These are phyloP conservation scores for Fistularia tabacaria DNA, from an alignment of 2,797 vertebrate genomes.

Conservation along the genomic window DNA sequence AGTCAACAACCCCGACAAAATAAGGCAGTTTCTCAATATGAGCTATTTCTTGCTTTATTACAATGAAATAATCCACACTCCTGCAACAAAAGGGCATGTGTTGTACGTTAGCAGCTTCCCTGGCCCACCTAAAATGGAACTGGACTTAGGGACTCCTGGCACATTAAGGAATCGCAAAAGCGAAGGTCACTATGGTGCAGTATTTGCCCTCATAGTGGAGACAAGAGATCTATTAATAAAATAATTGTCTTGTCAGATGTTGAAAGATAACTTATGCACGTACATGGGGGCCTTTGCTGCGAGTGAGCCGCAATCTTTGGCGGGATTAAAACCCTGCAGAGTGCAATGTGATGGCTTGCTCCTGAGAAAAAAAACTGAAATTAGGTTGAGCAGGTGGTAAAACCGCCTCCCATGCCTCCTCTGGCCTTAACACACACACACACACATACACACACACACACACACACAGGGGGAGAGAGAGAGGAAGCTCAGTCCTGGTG, in stretches of 20 bases:
- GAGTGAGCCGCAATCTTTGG: conserved; percentile 4
- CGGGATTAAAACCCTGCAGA: neutral
- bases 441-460: conserved; percentile 33
- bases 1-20: too few relatives aligned
- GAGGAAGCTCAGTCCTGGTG: conserved; percentile 61
- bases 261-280: neutral
- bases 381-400: conserved; percentile 66
- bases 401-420: conserved; percentile 55
- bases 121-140: too few relatives aligned
- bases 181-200: too few relatives aligned
- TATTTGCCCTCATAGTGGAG: too few relatives aligned
- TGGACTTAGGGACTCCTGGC: too few relatives aligned
- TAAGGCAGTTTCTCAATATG: too few relatives aligned
- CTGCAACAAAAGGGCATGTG: too few relatives aligned
- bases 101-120: too few relatives aligned
- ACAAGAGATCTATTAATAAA: too few relatives aligned
- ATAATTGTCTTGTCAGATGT: neutral
- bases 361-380: conserved; percentile 50
- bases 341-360: conserved; percentile 39
- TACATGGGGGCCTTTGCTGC: neutral
- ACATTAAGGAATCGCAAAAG: too few relatives aligned
- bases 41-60: too few relatives aligned
- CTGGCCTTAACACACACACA: conserved; percentile 22
- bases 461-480: conserved; percentile 19
- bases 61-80: too few relatives aligned